phyloP scores from a whole-genome alignment of 2,888 invertebrate genomes.

The Zhengitettix transpicula region DNA sequence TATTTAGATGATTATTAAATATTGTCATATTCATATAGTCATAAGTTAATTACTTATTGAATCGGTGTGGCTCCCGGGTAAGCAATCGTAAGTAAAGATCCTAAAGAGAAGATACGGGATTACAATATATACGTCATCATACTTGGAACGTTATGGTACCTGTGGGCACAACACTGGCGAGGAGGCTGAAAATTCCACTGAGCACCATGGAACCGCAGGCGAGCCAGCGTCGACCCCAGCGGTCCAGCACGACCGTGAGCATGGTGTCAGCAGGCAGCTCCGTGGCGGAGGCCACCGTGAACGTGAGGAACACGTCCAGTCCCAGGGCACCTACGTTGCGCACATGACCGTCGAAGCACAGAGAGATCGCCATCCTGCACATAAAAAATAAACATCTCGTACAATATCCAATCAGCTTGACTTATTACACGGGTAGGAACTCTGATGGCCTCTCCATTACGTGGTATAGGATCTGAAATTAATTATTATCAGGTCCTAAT shows the following conservation, averaged over 20 bases:
- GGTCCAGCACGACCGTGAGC: slow-evolving; percentile 56
- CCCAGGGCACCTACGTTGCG: slow-evolving; percentile 73
- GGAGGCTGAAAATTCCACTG: slow-evolving; percentile 63
- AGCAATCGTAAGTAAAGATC: too few species aligned
- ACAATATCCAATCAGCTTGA: too few species aligned
- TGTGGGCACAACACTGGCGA: slow-evolving; percentile 56
- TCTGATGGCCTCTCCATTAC: too few species aligned
- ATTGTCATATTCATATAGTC: too few species aligned
- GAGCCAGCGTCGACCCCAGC: slow-evolving; percentile 72
- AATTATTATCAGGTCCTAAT: neutral
- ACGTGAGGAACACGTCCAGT: slow-evolving; percentile 67
- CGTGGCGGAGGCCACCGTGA: slow-evolving; percentile 67
- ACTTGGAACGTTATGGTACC: too few species aligned
- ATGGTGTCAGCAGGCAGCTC: slow-evolving; percentile 74
- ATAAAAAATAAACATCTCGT: neutral
- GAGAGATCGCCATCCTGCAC: slow-evolving; percentile 61
- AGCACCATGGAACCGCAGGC: slow-evolving; percentile 67
- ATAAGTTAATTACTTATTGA: too few species aligned
- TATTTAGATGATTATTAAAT: too few species aligned
- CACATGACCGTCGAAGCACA: slow-evolving; percentile 79
- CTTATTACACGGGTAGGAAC: too few species aligned
- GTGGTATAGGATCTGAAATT: too few species aligned
- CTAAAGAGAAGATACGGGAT: too few species aligned
- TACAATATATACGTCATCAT: too few species aligned
- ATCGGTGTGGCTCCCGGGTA: too few species aligned